Conservation (phyloP, 2,113 vertebrate genomes). For the Rhea pennata region DNA sequence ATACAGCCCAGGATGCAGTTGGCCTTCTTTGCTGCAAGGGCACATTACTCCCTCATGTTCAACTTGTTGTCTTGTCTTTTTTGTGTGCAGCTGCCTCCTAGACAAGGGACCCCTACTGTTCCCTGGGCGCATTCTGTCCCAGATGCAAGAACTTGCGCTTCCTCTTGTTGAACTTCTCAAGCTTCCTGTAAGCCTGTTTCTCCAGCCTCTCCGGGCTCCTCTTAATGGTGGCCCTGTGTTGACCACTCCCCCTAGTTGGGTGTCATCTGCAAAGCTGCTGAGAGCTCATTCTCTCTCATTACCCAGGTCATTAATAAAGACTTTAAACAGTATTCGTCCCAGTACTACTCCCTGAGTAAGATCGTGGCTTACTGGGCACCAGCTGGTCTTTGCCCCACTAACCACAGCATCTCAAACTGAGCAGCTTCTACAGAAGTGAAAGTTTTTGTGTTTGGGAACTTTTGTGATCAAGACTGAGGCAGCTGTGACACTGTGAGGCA, state of each 20-base stretch:
- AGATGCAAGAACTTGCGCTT: not conserved
- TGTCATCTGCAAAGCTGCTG: not conserved
- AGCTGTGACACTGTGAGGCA: not conserved
- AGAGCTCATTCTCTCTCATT: fast-evolving
- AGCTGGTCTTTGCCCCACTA: not conserved
- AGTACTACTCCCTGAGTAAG: not conserved
- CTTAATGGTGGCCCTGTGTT: not conserved
- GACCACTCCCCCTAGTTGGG: fast-evolving
- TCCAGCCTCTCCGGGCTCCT: not conserved
- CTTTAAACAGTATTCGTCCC: not conserved
- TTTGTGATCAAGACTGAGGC: not conserved
- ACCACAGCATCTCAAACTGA: not conserved
- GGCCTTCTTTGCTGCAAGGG: not conserved
- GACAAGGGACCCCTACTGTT: not conserved
- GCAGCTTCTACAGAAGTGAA: not conserved
- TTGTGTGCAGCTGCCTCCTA: not conserved
- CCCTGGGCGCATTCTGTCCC: not conserved
- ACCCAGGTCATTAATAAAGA: not conserved
- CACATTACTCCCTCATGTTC: not conserved
- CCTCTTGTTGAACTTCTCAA: not conserved
- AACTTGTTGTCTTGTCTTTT: not conserved
- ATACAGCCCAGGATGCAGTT: not conserved
- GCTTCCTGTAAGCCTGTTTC: not conserved
- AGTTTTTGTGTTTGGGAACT: not conserved
- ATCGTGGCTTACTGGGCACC: not conserved